Conservation (phyloP, 2,888 invertebrate genomes). For the Agriotes lineatus region DNA sequence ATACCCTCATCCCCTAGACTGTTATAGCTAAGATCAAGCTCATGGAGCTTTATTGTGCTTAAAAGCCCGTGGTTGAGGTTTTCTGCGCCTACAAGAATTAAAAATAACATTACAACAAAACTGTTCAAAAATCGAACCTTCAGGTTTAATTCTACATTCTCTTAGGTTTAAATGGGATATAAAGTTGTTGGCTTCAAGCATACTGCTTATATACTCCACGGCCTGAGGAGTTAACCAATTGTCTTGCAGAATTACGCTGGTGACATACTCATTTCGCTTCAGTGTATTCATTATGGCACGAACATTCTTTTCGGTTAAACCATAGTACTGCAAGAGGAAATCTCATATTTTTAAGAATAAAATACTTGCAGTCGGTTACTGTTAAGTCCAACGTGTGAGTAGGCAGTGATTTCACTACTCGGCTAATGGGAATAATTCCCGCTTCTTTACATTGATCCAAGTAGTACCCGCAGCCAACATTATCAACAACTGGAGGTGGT, state of each 20-base stretch:
- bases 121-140: slow-evolving; percentile 54
- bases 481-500: no score
- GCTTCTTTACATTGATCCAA: slow-evolving; percentile 60
- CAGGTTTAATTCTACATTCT: slow-evolving; percentile 65
- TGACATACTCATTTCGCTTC: slow-evolving; percentile 59
- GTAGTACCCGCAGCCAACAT: slow-evolving; percentile 61
- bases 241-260: slow-evolving; percentile 62
- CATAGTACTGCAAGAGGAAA: slow-evolving; percentile 57
- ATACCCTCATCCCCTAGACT: slow-evolving; percentile 66
- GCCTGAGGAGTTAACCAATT: slow-evolving; percentile 64
- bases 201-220: slow-evolving; percentile 60
- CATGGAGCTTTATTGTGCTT: slow-evolving; percentile 56
- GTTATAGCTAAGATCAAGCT: slow-evolving; percentile 66
- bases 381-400: slow-evolving; percentile 58
- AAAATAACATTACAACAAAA: background rate
- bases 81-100: slow-evolving; percentile 58
- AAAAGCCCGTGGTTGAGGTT: slow-evolving; percentile 61
- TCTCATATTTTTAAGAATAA: background rate
- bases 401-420: slow-evolving; percentile 57
- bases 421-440: slow-evolving; percentile 60
- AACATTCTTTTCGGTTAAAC: slow-evolving; percentile 59
- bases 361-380: slow-evolving; percentile 50
- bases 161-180: slow-evolving; percentile 61
- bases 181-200: slow-evolving; percentile 61
- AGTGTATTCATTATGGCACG: slow-evolving; percentile 61